Percentiles rank a stretch among this genome's conserved stretches.
phyloP scores from a whole-genome alignment of 2,888 invertebrate species.

The Cosmorhoe ocellata region DNA sequence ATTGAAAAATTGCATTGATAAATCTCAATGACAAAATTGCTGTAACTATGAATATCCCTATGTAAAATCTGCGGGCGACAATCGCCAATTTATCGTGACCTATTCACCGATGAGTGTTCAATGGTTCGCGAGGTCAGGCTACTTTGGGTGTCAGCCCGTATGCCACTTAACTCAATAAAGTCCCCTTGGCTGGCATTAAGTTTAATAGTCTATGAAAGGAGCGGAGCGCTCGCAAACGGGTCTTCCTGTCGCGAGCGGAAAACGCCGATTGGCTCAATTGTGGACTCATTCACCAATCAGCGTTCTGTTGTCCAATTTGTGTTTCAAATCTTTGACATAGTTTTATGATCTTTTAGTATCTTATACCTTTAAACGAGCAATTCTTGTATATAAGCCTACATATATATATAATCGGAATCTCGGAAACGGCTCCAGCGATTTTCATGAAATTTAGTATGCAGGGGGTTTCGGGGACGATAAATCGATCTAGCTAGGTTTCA shows the following conservation, averaged over 20 bases:
- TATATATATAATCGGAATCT: no score
- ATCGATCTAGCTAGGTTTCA: no score
- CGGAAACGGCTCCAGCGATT: no score
- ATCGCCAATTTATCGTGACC: slow-evolving; percentile 46
- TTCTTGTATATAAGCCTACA: no score
- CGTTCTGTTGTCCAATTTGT: slow-evolving; percentile 53
- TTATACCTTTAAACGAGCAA: no score
- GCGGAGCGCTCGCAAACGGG: slow-evolving; percentile 65
- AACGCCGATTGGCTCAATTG: slow-evolving; percentile 80
- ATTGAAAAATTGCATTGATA: slow-evolving; percentile 57
- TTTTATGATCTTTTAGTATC: no score
- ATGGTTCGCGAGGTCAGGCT: slow-evolving; percentile 47
- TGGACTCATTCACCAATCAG: slow-evolving; percentile 76
- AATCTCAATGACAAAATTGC: slow-evolving; percentile 71
- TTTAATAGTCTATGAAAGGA: slow-evolving; percentile 79
- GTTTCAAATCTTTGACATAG: slow-evolving; percentile 43
- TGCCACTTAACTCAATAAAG: slow-evolving; percentile 79
- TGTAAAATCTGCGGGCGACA: slow-evolving; percentile 68
- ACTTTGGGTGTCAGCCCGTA: slow-evolving; percentile 63
- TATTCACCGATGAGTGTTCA: slow-evolving; percentile 30
- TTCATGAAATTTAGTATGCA: no score
- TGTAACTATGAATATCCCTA: slow-evolving; percentile 69
- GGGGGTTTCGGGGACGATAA: no score
- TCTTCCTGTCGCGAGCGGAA: slow-evolving; percentile 77
- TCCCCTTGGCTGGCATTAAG: slow-evolving; percentile 74